A percentile compares a stretch with the other conserved stretches of the same genome.
These are phyloP conservation scores for Chromis chromis DNA, from an alignment of 2,797 vertebrate genomes.

Conservation along the genomic window DNA sequence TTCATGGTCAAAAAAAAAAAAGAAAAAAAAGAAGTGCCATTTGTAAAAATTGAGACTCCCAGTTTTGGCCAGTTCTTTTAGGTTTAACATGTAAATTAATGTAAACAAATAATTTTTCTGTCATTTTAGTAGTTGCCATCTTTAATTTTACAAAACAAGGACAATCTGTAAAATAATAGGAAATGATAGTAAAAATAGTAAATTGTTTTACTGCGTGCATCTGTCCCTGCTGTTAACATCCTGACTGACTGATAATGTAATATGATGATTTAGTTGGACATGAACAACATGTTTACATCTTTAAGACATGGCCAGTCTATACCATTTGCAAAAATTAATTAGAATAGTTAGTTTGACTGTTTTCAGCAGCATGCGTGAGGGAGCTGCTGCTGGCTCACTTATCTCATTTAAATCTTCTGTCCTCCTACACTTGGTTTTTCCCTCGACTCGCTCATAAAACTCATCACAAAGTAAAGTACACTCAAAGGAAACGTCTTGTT, in stretches of 20 bases:
- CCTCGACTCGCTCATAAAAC: constrained; percentile 11
- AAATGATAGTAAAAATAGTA: no score
- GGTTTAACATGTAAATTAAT: no score
- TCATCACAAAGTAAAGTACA: constrained; percentile 12
- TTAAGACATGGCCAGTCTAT: not conserved
- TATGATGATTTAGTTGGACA: not conserved
- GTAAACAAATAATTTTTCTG: no score
- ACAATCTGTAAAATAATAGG: no score
- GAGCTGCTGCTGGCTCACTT: constrained; percentile 16
- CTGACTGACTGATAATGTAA: not conserved
- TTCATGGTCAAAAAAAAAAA: no score
- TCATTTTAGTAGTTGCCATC: no score
- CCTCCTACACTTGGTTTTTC: constrained; percentile 18
- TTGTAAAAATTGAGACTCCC: no score
- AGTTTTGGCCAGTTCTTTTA: no score
- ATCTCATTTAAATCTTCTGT: constrained; percentile 23
- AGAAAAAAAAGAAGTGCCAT: no score
- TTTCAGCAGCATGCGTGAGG: constrained; percentile 18
- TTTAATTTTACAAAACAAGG: no score
- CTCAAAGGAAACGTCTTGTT: not conserved
- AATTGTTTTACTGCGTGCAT: not conserved
- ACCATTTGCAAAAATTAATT: constrained; percentile 8
- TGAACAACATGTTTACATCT: not conserved
- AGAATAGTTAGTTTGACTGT: not conserved
- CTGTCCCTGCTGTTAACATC: not conserved